Evolutionary conservation across 2,113 vertebrate species (phyloP), one percentile per base, ranked within the genome.

Genomic region (Blennius ocellaris): DNA sequence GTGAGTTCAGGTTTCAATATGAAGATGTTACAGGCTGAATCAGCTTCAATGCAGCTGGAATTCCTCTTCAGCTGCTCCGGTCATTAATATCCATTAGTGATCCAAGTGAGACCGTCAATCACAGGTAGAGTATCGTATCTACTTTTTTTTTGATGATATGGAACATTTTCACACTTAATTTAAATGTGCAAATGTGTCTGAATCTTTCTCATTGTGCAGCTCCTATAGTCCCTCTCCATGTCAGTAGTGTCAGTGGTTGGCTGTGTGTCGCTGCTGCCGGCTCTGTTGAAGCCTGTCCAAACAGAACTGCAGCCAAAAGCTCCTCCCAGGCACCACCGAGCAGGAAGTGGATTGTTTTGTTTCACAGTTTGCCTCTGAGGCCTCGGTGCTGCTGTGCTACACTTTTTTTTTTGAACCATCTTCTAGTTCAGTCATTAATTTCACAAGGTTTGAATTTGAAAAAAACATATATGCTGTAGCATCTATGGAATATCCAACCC

Each of bases 321-420:
- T 71, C 86, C 80, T 73, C 80, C 83, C 76, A 37, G 55, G 62
- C 68, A 76, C 60, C 77, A 53, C 67, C 77, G 82, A 78, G 87
- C 77, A 87, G 91, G 90, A 92, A 91, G 88, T 83, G 70, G 80
- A 58, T 81, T 88, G 86, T 91, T 91, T 86, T 77, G 81, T 86
- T 87, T 84, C 80, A 69, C 77, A 73, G 80, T 57, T 58, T 76
- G 57, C 58, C 60, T 80, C 65, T 7, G 71, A 76, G 80, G 71
- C 70, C 68, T 61, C 37, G 1, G 40, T 38, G 45, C 62, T 66
- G 63, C 66, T 51, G 77, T 72, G 77, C 77, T 75, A 70, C 56
- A 49, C 62, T 82, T 68, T 48, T 68, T 83, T 74, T 57, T 59
- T 78, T 40, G 62, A 65, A 66, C 52, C 57, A 43, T 76, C 68